Conservation (phyloP, 1,140 invertebrate genomes). For the Sminthurides bifidus region DNA sequence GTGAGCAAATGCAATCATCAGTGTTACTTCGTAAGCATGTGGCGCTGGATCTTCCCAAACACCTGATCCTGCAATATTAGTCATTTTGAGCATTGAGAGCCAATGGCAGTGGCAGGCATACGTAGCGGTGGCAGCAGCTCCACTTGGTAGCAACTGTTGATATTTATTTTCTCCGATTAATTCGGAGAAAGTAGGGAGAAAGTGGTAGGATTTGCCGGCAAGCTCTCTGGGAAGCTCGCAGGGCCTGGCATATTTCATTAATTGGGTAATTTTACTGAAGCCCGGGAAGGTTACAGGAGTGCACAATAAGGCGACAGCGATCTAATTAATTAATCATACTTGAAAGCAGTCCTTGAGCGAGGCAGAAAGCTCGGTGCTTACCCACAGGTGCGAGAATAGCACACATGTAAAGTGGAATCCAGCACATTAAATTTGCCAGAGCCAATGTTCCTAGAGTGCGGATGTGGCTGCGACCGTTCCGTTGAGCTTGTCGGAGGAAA, state of each 20-base stretch:
- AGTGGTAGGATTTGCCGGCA: background rate
- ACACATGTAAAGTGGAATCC: slow-evolving; percentile 30
- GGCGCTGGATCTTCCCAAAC: slow-evolving; percentile 33
- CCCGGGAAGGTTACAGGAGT: no score
- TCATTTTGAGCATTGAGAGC: background rate
- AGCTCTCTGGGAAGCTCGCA: background rate
- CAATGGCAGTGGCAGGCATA: background rate
- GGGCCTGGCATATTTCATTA: no score
- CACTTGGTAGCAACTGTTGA: background rate
- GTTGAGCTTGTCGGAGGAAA: slow-evolving; percentile 29
- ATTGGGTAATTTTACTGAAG: no score
- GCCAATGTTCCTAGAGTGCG: slow-evolving; percentile 29
- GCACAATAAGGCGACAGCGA: no score
- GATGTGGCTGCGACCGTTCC: slow-evolving; percentile 29
- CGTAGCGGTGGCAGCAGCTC: background rate
- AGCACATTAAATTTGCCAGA: slow-evolving; percentile 28
- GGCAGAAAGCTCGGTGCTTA: slow-evolving; percentile 8
- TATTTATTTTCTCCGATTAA: background rate
- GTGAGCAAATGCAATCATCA: slow-evolving; percentile 77
- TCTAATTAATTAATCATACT: background rate
- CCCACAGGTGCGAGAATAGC: slow-evolving; percentile 27
- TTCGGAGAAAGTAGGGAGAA: background rate
- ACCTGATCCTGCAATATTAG: slow-evolving; percentile 27
- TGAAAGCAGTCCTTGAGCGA: background rate
- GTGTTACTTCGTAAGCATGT: slow-evolving; percentile 46